Conservation (phyloP, 2,888 invertebrate species). For the Camptogramma bilineatum region DNA sequence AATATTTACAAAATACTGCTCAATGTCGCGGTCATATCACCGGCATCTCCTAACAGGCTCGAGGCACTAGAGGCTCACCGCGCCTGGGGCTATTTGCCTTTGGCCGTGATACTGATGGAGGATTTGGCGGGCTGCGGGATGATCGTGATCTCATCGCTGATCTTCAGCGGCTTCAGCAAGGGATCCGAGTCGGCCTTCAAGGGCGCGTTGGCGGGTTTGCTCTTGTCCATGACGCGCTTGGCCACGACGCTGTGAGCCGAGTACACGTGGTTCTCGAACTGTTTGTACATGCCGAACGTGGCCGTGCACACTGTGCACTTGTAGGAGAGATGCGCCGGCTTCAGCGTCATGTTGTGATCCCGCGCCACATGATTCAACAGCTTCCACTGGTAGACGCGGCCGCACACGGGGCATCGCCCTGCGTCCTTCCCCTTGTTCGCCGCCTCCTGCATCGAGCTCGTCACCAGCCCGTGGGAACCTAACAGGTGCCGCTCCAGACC, state of each 20-base stretch:
- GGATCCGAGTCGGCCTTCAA: slow-evolving; percentile 83
- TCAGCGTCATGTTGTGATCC: slow-evolving; percentile 96
- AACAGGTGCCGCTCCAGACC: slow-evolving; percentile 97
- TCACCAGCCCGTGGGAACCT: slow-evolving; percentile 97
- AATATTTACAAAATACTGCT: slow-evolving; percentile 82
- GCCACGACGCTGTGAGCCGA: slow-evolving; percentile 97
- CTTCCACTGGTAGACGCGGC: slow-evolving; percentile 93
- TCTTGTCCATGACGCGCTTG: slow-evolving; percentile 93
- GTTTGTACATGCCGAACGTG: slow-evolving; percentile 98
- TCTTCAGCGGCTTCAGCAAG: slow-evolving; percentile 92
- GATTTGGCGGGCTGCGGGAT: slow-evolving; percentile 93
- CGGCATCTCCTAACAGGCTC: slow-evolving; percentile 54
- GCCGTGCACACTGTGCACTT: slow-evolving; percentile 98
- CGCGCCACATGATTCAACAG: slow-evolving; percentile 96
- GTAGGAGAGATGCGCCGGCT: slow-evolving; percentile 96
- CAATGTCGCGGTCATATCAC: slow-evolving; percentile 59
- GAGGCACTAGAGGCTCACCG: slow-evolving; percentile 47
- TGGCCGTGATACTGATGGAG: slow-evolving; percentile 75
- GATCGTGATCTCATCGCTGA: slow-evolving; percentile 96
- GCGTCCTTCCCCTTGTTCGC: slow-evolving; percentile 98
- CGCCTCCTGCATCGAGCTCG: slow-evolving; percentile 98
- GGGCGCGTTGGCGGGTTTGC: slow-evolving; percentile 62
- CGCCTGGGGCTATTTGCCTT: slow-evolving; percentile 77
- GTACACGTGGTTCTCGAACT: slow-evolving; percentile 97
- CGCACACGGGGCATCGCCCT: slow-evolving; percentile 97